phyloP scores from a whole-genome alignment of 2,113 vertebrate genomes.

The Strigops habroptila region DNA sequence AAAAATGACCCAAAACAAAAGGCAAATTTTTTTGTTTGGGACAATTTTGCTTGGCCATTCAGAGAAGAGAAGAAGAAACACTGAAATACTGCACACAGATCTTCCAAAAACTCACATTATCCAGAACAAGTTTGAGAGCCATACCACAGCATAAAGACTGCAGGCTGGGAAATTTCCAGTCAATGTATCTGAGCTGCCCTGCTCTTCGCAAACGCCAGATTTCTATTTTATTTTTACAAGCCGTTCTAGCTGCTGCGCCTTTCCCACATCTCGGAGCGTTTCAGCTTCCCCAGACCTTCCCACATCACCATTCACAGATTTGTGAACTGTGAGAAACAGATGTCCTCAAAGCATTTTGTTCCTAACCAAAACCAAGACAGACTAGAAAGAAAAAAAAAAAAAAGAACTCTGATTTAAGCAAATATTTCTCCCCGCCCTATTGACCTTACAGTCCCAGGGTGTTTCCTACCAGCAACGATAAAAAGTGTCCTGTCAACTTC shows the following conservation, averaged over 20 bases:
- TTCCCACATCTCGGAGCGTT: slow-evolving; percentile 6
- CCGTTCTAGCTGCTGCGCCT: background rate
- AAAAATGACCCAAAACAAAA: background rate
- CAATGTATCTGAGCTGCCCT: background rate
- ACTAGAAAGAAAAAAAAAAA: background rate
- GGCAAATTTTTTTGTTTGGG: background rate
- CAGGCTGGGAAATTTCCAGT: background rate
- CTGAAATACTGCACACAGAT: background rate
- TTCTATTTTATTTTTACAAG: slow-evolving; percentile 30
- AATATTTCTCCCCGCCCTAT: slow-evolving; percentile 3
- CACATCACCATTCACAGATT: slow-evolving; percentile 23
- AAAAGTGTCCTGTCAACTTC: background rate
- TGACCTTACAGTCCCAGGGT: slow-evolving; percentile 9
- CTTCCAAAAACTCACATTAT: background rate
- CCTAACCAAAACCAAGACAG: background rate
- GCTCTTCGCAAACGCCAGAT: background rate
- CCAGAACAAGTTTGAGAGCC: background rate
- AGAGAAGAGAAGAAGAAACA: background rate
- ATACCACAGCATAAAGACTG: background rate
- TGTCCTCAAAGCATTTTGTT: slow-evolving; percentile 21
- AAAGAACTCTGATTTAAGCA: background rate
- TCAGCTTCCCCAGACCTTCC: slow-evolving; percentile 38
- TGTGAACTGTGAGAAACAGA: slow-evolving; percentile 45
- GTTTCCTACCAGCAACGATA: background rate
- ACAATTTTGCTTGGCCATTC: background rate